Evolutionary conservation across 2,888 invertebrate species (phyloP), one percentile per base, ranked within the genome.

Genomic region (Galeopsomyia nigrocyanea): DNA sequence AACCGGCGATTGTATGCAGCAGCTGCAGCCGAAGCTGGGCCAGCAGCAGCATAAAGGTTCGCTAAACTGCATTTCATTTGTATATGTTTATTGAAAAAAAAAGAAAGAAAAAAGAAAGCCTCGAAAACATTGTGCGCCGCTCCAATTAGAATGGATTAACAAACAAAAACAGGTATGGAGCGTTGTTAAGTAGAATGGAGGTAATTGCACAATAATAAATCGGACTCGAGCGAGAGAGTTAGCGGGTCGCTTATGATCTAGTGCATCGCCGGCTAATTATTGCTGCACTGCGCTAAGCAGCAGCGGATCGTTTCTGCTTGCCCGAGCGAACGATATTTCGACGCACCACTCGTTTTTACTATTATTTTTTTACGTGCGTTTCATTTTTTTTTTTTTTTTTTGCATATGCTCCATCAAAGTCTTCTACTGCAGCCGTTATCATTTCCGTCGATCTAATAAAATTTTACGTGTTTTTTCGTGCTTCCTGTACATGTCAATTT

Each of bases 191-290:
- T 39, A 39, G 39, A 39, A 39, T 39, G 39, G 1, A 39, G 39
- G 68, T 69, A 73, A 73, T 73, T 69, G 57, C 65, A 65, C 69
- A 60, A 71, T 65, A 68, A 62, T 47, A 62, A 74, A 57, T 50
- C 17, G 60, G 50, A 26, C 50, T 1, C 10, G 22, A n/a, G 39
- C 17, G 26, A 22, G 16, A 57, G 46, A 63, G 63, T 68, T 60
- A 68, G 73, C 68, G 69, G 65, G 31, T 73, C 60, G 68, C 68
- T 68, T 68, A 71, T 68, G 71, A 67, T 71, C 63, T 71, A 71
- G 74, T 47, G 71, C 74, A 61, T 47, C 47, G 56, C 17, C 16
- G 39, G 31, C 39, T 39, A 39, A 39, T 39, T 39, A 39, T 39
- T 10, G 39, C 57, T 17, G 26, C 14, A 14, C 26, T 58, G 19